Percentiles rank a stretch among this genome's conserved stretches.
These are phyloP conservation scores for Neocloeon triangulifer DNA, from an alignment of 1,140 invertebrate genomes.

Conservation along the genomic window DNA sequence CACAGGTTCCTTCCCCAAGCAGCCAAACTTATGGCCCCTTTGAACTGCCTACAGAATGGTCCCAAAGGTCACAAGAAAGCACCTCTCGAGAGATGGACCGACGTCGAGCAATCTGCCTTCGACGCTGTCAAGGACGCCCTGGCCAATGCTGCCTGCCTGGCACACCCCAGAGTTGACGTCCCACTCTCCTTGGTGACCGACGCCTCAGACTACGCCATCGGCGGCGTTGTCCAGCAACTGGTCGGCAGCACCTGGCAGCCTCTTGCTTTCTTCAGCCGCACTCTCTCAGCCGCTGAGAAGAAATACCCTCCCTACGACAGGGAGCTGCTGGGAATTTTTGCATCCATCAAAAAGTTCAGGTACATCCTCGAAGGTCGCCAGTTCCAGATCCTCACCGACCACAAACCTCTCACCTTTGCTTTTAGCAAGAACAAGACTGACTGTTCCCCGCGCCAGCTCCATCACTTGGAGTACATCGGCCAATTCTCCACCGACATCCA, in stretches of 20 bases:
- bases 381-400: not conserved
- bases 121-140: conserved; percentile 11
- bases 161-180: conserved; percentile 9
- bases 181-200: conserved; percentile 10
- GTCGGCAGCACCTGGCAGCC: conserved; percentile 8
- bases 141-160: conserved; percentile 12
- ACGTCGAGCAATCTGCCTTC: conserved; percentile 8
- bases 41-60: conserved; percentile 8
- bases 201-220: conserved; percentile 12
- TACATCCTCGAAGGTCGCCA: not conserved
- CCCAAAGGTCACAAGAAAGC: conserved; percentile 6
- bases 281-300: conserved; percentile 5
- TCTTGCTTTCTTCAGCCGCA: conserved; percentile 9
- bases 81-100: conserved; percentile 7
- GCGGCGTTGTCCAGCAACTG: conserved; percentile 14
- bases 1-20: conserved; percentile 10
- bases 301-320: conserved; percentile 15
- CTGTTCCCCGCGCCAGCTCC: conserved; percentile 11
- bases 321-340: conserved; percentile 9
- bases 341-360: conserved; percentile 12
- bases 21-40: conserved; percentile 10
- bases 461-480: conserved; percentile 13
- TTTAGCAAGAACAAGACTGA: conserved; percentile 9
- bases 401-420: not conserved
- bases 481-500: conserved; percentile 10